Conservation (phyloP, 2,113 vertebrate genomes). For the Ciconia maguari region DNA sequence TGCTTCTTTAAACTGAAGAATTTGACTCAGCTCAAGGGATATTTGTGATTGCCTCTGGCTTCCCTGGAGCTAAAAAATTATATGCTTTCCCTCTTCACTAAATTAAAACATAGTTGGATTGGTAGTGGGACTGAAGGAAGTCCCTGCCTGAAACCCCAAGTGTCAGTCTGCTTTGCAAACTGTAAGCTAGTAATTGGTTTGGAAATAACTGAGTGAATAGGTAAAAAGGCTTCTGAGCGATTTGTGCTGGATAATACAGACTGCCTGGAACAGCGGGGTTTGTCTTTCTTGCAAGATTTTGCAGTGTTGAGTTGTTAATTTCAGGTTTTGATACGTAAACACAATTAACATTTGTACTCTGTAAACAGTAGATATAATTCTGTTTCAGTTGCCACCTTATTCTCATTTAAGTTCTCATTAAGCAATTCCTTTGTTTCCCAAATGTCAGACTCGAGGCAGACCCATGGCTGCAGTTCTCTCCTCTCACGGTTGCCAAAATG, state of each 20-base stretch:
- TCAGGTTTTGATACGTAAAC: background rate
- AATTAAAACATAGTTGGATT: constrained; percentile 71
- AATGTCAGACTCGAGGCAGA: background rate
- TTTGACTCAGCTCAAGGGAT: constrained; percentile 71
- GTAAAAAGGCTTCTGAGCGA: constrained; percentile 61
- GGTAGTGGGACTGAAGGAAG: constrained; percentile 65
- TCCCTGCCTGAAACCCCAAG: constrained; percentile 58
- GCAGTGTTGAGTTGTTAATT: background rate
- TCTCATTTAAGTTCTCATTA: background rate
- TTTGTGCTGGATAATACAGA: background rate
- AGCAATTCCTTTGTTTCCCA: constrained; percentile 15
- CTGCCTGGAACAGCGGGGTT: background rate
- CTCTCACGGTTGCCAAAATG: background rate
- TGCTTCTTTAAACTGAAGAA: constrained; percentile 66
- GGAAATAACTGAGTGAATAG: constrained; percentile 63
- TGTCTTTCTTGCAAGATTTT: background rate
- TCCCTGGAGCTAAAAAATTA: constrained; percentile 70
- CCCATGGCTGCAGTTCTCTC: background rate
- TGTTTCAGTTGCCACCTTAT: background rate
- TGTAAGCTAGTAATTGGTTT: constrained; percentile 71
- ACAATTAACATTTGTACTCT: constrained; percentile 17
- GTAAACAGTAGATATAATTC: background rate
- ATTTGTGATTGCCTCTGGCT: constrained; percentile 70
- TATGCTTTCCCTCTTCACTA: constrained; percentile 72
- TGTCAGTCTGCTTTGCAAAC: constrained; percentile 67